Conservation (phyloP, 2,113 vertebrate genomes). For the Eptatretus burgeri region DNA sequence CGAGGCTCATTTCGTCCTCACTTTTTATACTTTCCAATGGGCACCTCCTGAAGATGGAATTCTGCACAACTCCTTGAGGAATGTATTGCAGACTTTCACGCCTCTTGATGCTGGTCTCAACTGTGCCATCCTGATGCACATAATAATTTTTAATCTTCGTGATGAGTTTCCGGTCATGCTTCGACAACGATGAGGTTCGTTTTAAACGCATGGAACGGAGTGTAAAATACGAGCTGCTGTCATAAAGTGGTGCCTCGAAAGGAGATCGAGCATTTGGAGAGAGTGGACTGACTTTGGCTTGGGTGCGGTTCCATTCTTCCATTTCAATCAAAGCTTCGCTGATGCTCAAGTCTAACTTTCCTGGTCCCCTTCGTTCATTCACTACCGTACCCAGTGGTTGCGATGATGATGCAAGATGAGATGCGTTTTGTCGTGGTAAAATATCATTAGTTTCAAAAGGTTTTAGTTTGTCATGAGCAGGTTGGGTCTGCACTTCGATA, state of each 20-base stretch:
- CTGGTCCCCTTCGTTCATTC: neutral
- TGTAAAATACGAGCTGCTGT: neutral
- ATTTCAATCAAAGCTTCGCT: neutral
- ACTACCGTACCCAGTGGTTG: neutral
- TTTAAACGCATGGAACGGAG: neutral
- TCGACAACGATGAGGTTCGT: neutral
- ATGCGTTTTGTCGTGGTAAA: too few relatives aligned
- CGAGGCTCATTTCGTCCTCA: too few relatives aligned
- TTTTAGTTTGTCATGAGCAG: too few relatives aligned
- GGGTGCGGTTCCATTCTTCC: neutral
- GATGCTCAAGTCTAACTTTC: neutral
- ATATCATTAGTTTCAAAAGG: too few relatives aligned
- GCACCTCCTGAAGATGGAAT: slow-evolving; percentile 5
- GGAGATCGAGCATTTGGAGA: neutral
- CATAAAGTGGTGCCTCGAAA: too few relatives aligned
- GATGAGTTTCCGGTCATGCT: slow-evolving; percentile 5
- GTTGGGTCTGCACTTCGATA: too few relatives aligned
- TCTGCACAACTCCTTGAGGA: neutral
- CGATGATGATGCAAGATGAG: too few relatives aligned
- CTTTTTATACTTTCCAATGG: neutral
- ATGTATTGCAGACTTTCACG: slow-evolving; percentile 2
- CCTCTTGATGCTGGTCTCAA: neutral
- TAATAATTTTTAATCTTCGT: slow-evolving; percentile 1
- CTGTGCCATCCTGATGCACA: neutral
- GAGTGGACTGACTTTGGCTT: neutral